phyloP scores from a whole-genome alignment of 1,140 invertebrate genomes.

The Eupristina koningsbergeri region DNA sequence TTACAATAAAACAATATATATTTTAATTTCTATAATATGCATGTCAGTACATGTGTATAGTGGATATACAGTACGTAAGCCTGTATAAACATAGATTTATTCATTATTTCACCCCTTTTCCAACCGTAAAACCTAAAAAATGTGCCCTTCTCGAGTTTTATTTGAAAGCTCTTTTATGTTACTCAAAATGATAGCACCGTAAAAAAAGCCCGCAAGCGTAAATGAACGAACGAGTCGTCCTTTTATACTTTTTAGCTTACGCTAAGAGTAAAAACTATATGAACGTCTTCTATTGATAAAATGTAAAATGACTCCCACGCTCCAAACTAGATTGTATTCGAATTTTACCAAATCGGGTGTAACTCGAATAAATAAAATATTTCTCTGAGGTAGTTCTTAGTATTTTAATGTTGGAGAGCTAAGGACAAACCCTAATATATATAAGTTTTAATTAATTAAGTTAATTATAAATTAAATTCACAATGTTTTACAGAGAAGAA shows the following conservation, averaged over 20 bases:
- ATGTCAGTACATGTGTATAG: neutral
- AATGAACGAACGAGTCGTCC: constrained; percentile 15
- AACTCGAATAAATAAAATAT: constrained; percentile 10
- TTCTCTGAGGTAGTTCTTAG: too few relatives aligned
- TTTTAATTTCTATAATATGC: neutral
- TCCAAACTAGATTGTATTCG: neutral
- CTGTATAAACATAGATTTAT: constrained; percentile 42
- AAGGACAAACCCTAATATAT: too few relatives aligned
- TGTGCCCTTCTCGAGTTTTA: constrained; percentile 23
- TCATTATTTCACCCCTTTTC: constrained; percentile 16
- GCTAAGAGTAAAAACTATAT: constrained; percentile 21
- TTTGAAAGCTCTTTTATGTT: constrained; percentile 23
- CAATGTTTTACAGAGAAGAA: too few relatives aligned
- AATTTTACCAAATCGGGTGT: constrained; percentile 15
- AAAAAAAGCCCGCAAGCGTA: neutral
- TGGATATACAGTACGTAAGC: neutral
- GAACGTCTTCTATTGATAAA: neutral
- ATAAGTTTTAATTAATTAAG: too few relatives aligned
- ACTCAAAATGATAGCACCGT: constrained; percentile 8
- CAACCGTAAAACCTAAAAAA: constrained; percentile 33
- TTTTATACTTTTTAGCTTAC: constrained; percentile 12
- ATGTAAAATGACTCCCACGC: constrained; percentile 25
- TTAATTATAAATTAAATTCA: too few relatives aligned
- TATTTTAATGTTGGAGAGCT: too few relatives aligned
- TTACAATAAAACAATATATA: neutral